Conservation (phyloP, 2,888 invertebrate species). For the Fragum whitleyi region DNA sequence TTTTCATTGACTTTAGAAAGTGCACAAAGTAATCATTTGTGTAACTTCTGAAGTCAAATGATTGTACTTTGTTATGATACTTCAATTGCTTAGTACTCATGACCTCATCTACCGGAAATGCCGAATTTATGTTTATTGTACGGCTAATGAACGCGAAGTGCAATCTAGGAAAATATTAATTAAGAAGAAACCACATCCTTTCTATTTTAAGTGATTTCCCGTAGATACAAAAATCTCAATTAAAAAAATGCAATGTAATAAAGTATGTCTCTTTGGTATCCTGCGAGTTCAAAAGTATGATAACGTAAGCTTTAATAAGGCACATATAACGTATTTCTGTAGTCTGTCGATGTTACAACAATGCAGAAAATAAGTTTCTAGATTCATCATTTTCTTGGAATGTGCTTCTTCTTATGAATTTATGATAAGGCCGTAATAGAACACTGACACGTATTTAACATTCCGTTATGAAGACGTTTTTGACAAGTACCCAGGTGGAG, state of each 20-base stretch:
- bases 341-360: too few species aligned
- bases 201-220: neutral
- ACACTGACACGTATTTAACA: neutral
- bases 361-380: too few species aligned
- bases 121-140: neutral
- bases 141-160: neutral
- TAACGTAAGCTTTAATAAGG: too few species aligned
- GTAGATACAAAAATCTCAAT: neutral
- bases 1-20: too few species aligned
- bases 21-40: too few species aligned
- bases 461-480: neutral
- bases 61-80: too few species aligned
- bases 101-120: neutral
- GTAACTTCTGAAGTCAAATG: too few species aligned
- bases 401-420: neutral
- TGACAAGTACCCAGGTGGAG: neutral
- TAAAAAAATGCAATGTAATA: too few species aligned
- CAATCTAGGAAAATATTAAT: neutral
- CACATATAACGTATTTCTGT: too few species aligned
- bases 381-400: neutral
- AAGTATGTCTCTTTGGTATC: too few species aligned
- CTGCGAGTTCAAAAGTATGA: too few species aligned
- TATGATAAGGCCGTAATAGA: neutral
- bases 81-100: neutral
- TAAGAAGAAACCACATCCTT: neutral